phyloP scores from a whole-genome alignment of 2,888 invertebrate species.

The Drosophila mayaguana region DNA sequence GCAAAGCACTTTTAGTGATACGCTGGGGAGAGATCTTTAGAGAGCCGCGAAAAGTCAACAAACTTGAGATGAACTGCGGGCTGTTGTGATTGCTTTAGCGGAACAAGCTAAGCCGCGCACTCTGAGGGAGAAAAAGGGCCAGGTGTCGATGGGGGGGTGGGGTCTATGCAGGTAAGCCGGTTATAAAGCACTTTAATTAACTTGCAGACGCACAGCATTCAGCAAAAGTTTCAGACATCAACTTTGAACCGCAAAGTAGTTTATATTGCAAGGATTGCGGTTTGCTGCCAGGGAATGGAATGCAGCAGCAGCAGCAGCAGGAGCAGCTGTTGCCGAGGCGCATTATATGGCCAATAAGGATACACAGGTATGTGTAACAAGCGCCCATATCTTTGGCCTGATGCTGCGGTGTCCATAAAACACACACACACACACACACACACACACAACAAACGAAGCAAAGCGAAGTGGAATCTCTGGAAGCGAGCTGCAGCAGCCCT shows the following conservation, averaged over 20 bases:
- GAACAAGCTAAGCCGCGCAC: conserved; percentile 24
- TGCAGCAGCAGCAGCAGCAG: conserved; percentile 34
- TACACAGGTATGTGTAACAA: conserved; percentile 48
- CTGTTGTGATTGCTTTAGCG: conserved; percentile 42
- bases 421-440: conserved; percentile 30
- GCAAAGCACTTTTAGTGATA: conserved; percentile 9
- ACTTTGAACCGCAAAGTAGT: conserved; percentile 81
- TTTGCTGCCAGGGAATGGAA: conserved; percentile 43
- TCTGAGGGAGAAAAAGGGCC: too few species aligned
- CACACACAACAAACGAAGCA: background rate
- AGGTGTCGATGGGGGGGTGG: too few species aligned
- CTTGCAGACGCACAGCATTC: conserved; percentile 71
- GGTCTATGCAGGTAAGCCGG: conserved; percentile 21
- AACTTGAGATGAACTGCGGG: conserved; percentile 41
- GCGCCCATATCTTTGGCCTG: conserved; percentile 48
- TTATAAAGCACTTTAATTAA: conserved; percentile 81
- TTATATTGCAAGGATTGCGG: conserved; percentile 78
- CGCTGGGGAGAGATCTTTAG: background rate
- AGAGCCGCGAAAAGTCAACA: conserved; percentile 44
- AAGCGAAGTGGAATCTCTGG: background rate
- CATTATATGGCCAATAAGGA: conserved; percentile 75
- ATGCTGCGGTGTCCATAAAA: conserved; percentile 56
- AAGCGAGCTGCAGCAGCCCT: background rate
- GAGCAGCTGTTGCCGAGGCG: conserved; percentile 32
- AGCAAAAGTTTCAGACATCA: conserved; percentile 74